Evolutionary conservation across 2,888 invertebrate genomes (phyloP), one percentile per base, ranked within the genome.

Genomic region (Sylvicola cinctus): DNA sequence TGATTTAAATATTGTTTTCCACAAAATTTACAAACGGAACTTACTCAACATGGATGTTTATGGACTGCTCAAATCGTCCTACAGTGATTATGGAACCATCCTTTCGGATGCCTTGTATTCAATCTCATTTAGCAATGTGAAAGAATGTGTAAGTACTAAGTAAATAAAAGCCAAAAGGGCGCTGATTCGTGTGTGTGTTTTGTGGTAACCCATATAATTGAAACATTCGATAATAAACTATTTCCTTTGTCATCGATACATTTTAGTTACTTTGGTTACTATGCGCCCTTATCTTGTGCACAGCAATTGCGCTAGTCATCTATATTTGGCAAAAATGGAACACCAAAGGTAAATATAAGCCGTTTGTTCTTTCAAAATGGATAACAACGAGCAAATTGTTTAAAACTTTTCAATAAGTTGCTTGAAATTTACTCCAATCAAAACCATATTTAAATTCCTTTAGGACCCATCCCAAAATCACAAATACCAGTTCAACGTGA

Each of bases 41-140:
- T 25, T 11, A 25, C 11, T 25, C 25, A 34, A 37, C 39, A 50
- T 50, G 51, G 51, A 51, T 43, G 44, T 51, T 32, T 44, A 49
- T 25, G 46, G 43, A 17, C 35, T 50, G 29, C 44, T 51, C 16
- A 44, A 46, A 38, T 45, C 46, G 8, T 46, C 47, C 12, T 47
- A 46, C 31, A 38, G 43, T 20, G 49, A 48, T 36, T 49, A 48
- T 41, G 53, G 52, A 37, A 44, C 44, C 29, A 40, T 55, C 37
- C 51, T 55, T 38, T 49, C 55, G 23, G 55, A 52, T 36, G 45
- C 41, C 48, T 68, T 49, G 64, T 60, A 50, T 55, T 63, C 58
- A 55, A 64, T 52, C 58, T 60, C 52, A 58, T 62, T 49, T 54
- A 54, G 53, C 50, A 64, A 66, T 61, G 60, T 64, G 47, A 57